Conservation (phyloP, 2,113 vertebrate genomes). For the Acinonyx jubatus region DNA sequence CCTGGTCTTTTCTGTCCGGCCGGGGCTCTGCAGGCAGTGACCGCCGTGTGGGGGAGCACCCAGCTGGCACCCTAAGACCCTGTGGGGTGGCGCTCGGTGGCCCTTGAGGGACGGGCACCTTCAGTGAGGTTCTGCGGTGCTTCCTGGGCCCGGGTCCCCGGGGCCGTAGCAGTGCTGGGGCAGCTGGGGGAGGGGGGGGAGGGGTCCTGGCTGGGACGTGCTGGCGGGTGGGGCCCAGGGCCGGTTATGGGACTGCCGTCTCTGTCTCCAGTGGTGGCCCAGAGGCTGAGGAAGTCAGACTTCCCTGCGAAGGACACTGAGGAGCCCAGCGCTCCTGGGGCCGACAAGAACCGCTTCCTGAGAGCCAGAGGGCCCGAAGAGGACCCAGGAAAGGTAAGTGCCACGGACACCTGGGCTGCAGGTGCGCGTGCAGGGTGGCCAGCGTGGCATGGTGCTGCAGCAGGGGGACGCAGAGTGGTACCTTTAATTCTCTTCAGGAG, state of each 20-base stretch:
- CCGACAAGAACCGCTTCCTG: conserved; percentile 39
- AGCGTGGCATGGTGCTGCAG: accelerated
- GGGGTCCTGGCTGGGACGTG: neutral
- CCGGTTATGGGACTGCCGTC: neutral
- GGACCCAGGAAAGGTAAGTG: conserved; percentile 43
- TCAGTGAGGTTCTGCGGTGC: neutral
- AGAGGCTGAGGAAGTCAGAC: conserved; percentile 65
- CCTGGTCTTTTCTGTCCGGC: neutral
- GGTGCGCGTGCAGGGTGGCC: neutral
- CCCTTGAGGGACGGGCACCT: neutral
- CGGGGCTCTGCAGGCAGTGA: neutral
- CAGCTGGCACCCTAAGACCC: neutral
- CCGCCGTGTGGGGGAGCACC: neutral
- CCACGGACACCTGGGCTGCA: neutral
- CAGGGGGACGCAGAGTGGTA: accelerated
- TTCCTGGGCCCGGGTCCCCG: neutral
- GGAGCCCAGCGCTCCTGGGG: neutral
- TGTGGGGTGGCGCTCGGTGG: neutral
- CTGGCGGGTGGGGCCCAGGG: neutral
- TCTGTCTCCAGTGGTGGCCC: conserved; percentile 56
- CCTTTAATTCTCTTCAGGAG: neutral
- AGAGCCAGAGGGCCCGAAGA: conserved; percentile 34
- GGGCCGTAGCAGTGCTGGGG: accelerated
- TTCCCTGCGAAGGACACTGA: conserved; percentile 57
- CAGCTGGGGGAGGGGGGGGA: neutral